These are phyloP conservation scores for Euphysa ruthae DNA, from an alignment of 30 jellyfish, hydroid and myxozoan species.

Conservation along the genomic window DNA sequence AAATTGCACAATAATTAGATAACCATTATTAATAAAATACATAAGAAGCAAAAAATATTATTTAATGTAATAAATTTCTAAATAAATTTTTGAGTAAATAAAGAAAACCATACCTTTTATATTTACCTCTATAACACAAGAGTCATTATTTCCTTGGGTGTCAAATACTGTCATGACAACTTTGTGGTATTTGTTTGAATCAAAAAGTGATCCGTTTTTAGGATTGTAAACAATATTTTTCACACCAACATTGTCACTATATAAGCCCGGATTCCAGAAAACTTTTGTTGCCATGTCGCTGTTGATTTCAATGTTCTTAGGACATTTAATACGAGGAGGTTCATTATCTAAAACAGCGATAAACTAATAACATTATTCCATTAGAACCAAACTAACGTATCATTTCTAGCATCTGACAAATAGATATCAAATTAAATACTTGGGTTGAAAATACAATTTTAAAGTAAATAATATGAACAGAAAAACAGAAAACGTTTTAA, in stretches of 20 bases:
- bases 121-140: constrained; percentile 70
- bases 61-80: no score
- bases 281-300: constrained; percentile 40
- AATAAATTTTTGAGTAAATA: no score
- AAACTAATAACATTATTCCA: no score
- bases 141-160: constrained; percentile 48
- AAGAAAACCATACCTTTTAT: constrained; percentile 47
- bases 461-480: no score
- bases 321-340: constrained; percentile 65
- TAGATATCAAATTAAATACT: no score
- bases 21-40: no score
- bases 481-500: no score
- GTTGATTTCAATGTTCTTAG: constrained; percentile 53
- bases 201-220: constrained; percentile 65
- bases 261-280: constrained; percentile 44
- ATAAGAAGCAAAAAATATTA: no score
- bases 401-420: no score
- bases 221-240: constrained; percentile 51
- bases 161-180: constrained; percentile 60
- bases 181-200: constrained; percentile 50
- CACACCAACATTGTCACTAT: constrained; percentile 46
- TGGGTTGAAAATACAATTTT: no score
- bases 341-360: constrained; percentile 59
- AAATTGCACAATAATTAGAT: no score
- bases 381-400: no score